phyloP scores from a whole-genome alignment of 2,797 vertebrate species.

The Pangasius mekongensis region DNA sequence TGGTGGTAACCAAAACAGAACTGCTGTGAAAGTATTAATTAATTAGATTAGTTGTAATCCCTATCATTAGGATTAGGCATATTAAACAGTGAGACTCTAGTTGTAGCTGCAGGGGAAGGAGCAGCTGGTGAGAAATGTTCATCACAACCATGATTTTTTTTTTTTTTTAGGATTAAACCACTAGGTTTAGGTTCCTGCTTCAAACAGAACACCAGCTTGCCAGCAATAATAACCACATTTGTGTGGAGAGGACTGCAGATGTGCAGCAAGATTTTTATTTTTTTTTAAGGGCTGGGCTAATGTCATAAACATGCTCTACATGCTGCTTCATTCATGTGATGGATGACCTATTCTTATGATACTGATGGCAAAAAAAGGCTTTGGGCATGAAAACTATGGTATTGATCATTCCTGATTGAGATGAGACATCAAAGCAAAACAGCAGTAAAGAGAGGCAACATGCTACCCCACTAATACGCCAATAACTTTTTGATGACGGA shows the following conservation, averaged over 20 bases:
- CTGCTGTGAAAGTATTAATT: constrained; percentile 72
- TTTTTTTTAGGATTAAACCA: neutral
- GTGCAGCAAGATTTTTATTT: neutral
- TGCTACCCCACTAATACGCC: constrained; percentile 6
- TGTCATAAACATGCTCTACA: neutral
- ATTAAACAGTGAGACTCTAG: neutral
- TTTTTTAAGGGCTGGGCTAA: too few relatives aligned
- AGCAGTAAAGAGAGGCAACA: neutral
- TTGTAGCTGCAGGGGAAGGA: neutral
- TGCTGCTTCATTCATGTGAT: neutral
- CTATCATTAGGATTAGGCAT: constrained; percentile 51
- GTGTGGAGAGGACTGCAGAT: neutral
- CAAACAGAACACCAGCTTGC: neutral
- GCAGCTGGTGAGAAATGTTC: neutral
- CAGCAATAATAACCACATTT: neutral
- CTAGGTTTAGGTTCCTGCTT: neutral
- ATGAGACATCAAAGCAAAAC: constrained; percentile 24
- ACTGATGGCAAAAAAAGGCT: neutral
- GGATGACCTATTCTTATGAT: neutral
- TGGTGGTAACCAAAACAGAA: constrained; percentile 66
- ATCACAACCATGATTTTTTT: neutral
- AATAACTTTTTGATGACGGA: constrained; percentile 26
- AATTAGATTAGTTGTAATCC: constrained; percentile 67
- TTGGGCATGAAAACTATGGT: neutral
- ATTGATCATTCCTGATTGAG: constrained; percentile 15